Evolutionary conservation across 2,113 vertebrate genomes (phyloP).

Genomic region (Spheniscus mendiculus): DNA sequence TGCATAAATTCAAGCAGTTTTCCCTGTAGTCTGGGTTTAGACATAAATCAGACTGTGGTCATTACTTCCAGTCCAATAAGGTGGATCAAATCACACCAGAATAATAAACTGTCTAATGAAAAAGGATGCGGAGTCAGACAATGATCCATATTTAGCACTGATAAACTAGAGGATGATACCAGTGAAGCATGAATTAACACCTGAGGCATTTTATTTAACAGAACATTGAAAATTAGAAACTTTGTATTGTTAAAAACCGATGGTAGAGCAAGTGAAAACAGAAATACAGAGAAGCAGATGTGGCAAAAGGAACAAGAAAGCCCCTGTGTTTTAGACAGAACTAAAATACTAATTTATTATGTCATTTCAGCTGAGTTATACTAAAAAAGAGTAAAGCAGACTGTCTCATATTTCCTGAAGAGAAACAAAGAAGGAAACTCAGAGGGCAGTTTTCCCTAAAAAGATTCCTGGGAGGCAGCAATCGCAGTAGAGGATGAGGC

Average conservation of each 20-base stretch:
- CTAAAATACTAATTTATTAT: background rate
- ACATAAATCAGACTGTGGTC: slow-evolving; percentile 23
- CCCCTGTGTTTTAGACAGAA: background rate
- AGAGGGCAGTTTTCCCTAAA: background rate
- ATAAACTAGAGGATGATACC: background rate
- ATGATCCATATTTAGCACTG: slow-evolving; percentile 23
- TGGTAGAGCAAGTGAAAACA: background rate
- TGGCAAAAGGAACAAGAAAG: background rate
- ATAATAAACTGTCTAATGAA: slow-evolving; percentile 29
- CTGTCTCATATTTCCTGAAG: background rate
- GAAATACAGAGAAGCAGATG: background rate
- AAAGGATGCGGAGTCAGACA: slow-evolving; percentile 52
- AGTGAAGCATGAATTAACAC: slow-evolving; percentile 55
- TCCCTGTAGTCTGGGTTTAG: background rate
- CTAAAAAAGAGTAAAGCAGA: background rate
- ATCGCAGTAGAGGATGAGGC: accelerated
- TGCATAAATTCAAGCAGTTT: background rate
- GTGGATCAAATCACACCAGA: slow-evolving; percentile 41
- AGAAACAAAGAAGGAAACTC: background rate
- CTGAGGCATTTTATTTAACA: slow-evolving; percentile 33
- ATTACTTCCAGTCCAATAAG: slow-evolving; percentile 49
- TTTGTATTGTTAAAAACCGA: background rate
- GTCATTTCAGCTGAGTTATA: background rate
- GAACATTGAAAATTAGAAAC: slow-evolving; percentile 33
- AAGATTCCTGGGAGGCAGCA: background rate